Evolutionary conservation across 2,113 vertebrate species (phyloP).

Genomic region (Coptodon rendalli): DNA sequence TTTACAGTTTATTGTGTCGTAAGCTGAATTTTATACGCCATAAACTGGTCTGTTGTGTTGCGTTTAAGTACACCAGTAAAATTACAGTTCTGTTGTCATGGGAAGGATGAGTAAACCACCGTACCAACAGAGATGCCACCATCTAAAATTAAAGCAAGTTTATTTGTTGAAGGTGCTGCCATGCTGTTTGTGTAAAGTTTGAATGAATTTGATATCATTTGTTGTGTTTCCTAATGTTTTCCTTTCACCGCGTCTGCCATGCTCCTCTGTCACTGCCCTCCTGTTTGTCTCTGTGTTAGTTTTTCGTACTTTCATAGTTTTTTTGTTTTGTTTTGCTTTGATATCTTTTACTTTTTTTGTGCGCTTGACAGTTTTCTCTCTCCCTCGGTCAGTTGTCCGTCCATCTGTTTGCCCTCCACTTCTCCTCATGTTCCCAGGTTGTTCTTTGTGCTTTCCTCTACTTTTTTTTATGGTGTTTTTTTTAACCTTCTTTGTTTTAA

Average conservation of each 20-base stretch:
- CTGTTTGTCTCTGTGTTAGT: neutral
- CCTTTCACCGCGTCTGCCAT: accelerated
- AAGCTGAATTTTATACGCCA: neutral
- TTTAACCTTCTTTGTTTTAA: neutral
- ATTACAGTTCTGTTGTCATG: neutral
- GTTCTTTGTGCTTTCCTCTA: neutral
- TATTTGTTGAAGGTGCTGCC: neutral
- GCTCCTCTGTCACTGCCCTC: neutral
- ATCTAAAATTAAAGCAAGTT: neutral
- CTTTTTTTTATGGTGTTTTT: neutral
- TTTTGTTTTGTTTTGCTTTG: neutral
- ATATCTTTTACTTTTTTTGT: neutral
- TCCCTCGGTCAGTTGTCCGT: neutral
- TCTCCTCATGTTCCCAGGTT: neutral
- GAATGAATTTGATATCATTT: neutral
- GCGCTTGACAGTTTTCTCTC: neutral
- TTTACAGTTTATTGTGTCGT: neutral
- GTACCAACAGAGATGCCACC: neutral
- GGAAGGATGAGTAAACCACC: neutral
- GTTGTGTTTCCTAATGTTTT: neutral
- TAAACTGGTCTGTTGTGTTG: neutral
- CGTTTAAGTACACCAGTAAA: neutral
- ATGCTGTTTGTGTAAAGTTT: neutral
- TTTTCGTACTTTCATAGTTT: neutral
- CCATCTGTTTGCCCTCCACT: neutral